Evolutionary conservation across 2,888 invertebrate species (phyloP).

Genomic region (Pasiphila rectangulata): DNA sequence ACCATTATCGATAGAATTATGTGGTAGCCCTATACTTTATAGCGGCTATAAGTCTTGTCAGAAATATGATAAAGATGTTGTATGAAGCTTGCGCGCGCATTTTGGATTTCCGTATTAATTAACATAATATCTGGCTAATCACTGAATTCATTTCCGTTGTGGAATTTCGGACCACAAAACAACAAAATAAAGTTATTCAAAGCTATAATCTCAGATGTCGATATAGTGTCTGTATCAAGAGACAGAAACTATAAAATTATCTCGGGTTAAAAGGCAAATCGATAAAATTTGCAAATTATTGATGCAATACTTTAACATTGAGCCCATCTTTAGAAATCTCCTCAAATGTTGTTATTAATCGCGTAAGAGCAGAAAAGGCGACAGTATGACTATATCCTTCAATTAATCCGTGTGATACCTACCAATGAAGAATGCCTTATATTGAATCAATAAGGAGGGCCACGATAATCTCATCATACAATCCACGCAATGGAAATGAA

Average conservation of each 20-base stretch:
- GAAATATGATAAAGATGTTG: conserved; percentile 62
- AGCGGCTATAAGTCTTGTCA: conserved; percentile 60
- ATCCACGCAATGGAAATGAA: conserved; percentile 7
- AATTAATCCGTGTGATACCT: not conserved
- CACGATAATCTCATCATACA: conserved; percentile 4
- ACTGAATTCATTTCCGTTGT: conserved; percentile 5
- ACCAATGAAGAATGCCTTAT: not conserved
- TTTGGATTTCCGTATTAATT: conserved; percentile 50
- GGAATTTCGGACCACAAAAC: conserved; percentile 1
- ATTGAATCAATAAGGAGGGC: conserved; percentile 9
- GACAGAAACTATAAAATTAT: not conserved
- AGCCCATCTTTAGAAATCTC: not conserved
- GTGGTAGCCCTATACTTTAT: conserved; percentile 74
- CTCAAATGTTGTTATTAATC: too few relatives aligned
- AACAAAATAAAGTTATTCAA: not conserved
- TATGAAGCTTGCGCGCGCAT: conserved; percentile 46
- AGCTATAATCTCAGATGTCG: too few relatives aligned
- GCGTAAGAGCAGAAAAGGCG: conserved; percentile 1
- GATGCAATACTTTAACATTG: not conserved
- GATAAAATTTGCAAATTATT: conserved; percentile 3
- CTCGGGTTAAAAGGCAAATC: conserved; percentile 4
- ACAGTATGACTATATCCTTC: not conserved
- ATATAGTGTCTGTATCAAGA: too few relatives aligned
- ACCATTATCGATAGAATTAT: conserved; percentile 74
- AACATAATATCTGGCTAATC: conserved; percentile 33